Base-by-base conservation (phyloP, 2,797 vertebrate species). In the Limnodromus scolopaceus region DNA sequence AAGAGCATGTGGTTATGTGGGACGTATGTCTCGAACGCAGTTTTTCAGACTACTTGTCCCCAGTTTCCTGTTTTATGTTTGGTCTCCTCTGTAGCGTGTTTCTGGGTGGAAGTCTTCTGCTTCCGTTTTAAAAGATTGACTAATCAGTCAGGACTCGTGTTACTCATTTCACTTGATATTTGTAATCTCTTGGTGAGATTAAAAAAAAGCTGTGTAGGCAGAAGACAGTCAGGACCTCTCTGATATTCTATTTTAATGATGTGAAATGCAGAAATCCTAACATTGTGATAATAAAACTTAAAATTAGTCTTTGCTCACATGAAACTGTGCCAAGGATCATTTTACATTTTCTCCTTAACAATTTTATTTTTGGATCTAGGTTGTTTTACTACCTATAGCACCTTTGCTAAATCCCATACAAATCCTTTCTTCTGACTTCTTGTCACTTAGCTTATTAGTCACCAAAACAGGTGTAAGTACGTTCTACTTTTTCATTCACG, bases 41-140 rank as follows among this genome's bases (percentile, higher is more conserved):
- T 43, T 83, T 76, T 84, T 55, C 89, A 97, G 93, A 89, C 85
- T 55, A 15, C 72, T 94, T 32, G 77, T 63, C 93, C 79, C 45
- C 95, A 43, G 3, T 95, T 98, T 98, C 98, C 97, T 97, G 91
- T 95, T 94, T 88, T 60, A 92, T 71, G 49, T 82, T 92, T 79
- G 58, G 74, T 66, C 81, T 75, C 32, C 23, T 76, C 86, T 90
- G 39, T 63, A 80, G 78, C 69, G 6, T 64, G 63, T 80, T 38
- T 85, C 87, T 71, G 69, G 24, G 60, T 94, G 97, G 96, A 97
- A 97, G 96, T 68, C 32, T 84, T 91, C 75, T 81, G 81, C 84
- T 98, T 98, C 97, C 86, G 16, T 85, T 96, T 94, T 28, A 81
- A 88, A 92, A 68, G 53, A 80, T 9, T 94, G 94, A 96, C 94